Percentiles rank a stretch among this genome's conserved stretches.
These are phyloP conservation scores for Nesidiocoris tenuis DNA, from an alignment of 2,888 invertebrate species.

Conservation along the genomic window DNA sequence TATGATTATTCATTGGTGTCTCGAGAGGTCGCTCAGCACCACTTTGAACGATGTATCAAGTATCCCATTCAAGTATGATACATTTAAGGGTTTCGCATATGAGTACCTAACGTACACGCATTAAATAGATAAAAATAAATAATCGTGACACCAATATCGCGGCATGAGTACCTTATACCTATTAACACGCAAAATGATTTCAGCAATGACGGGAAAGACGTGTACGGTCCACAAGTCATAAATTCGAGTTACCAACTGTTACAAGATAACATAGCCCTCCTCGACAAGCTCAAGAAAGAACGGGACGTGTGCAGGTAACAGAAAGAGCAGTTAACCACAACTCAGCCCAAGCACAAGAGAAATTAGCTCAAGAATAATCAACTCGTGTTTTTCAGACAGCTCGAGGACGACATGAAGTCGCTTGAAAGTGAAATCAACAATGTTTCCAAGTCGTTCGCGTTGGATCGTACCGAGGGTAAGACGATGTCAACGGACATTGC, in stretches of 20 bases:
- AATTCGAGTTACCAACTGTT: conserved; percentile 58
- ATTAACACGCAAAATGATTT: not conserved
- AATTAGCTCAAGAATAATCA: not conserved
- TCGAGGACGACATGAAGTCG: conserved; percentile 54
- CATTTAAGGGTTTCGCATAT: no score
- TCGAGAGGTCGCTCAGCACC: no score
- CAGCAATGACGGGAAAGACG: conserved; percentile 17
- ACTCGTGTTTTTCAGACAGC: conserved; percentile 52
- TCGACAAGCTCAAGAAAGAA: conserved; percentile 56
- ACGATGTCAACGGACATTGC: not conserved
- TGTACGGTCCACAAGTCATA: conserved; percentile 49
- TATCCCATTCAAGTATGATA: no score
- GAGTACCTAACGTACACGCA: not conserved
- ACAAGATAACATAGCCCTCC: conserved; percentile 57
- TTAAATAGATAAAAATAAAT: not conserved
- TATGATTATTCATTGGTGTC: no score
- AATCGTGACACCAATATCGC: not conserved
- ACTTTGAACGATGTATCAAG: no score
- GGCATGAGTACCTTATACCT: not conserved
- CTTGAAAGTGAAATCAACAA: conserved; percentile 54
- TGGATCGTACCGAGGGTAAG: conserved; percentile 33
- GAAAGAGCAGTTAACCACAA: no score
- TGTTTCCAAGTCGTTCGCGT: conserved; percentile 47
- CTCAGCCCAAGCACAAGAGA: not conserved
- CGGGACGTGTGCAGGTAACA: conserved; percentile 55